Base-by-base conservation (phyloP, 1,140 invertebrate genomes). In the Limonius californicus region DNA sequence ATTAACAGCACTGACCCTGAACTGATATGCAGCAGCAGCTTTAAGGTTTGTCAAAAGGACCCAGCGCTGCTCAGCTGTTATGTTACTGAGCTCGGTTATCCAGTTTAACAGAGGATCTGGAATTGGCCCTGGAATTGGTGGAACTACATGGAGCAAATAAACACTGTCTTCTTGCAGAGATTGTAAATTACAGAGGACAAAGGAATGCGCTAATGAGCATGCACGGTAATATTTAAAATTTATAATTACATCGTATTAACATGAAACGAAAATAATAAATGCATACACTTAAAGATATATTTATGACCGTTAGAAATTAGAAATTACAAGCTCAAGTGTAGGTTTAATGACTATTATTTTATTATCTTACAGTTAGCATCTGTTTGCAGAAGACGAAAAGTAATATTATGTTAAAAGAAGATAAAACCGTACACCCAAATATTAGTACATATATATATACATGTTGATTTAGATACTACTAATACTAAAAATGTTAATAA, bases 21-120 rank as follows among this genome's bases (percentile, higher is more conserved):
- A 99, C 76, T 98, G 94, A 79, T 98, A 99, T 0, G 90, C 89
- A 0, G 92, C 89, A 0, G 97, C 94, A 0, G 97, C 96, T 79
- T 95, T 94, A 20, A 99, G 80, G 74, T 91, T 91, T 16, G 85
- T 87, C 1, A 97, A 78, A 14, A 97, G 74, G 2, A 91, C 83
- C 84, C 88, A 94, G 18, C 90, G 85, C 59, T 85, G 84, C 53
- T 84, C 81, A 0, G 90, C 84, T 0, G 91, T 90, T 4, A 97
- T 89, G 71, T 97, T 96, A 65, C 88, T 88, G 32, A 90, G 78
- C 71, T 94, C 91, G 0, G 91, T 94, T 59, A 91, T 82, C 96
- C 95, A 98, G 72, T 91, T 92, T 19, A 90, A 75, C 1, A 91
- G 76, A 0, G 89, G 85, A 76, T 92, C 90, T 54, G 89, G 87